These are phyloP conservation scores for Peromyscus melanophrys DNA, from an alignment of 2,797 vertebrate species.

Conservation along the genomic window DNA sequence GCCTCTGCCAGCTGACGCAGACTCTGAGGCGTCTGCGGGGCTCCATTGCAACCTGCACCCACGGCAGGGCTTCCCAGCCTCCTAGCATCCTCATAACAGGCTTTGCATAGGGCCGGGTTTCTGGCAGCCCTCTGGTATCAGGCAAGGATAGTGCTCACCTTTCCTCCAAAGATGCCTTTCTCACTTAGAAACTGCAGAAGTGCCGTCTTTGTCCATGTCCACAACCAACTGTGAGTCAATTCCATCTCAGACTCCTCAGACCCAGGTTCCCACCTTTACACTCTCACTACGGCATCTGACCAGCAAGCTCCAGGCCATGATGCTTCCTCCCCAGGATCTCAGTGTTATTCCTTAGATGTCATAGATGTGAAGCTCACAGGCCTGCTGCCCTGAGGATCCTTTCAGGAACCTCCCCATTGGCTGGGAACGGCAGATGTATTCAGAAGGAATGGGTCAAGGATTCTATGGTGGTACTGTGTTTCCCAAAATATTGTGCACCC, in stretches of 20 bases:
- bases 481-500: no score
- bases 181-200: neutral
- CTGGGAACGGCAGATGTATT: neutral
- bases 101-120: neutral
- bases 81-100: neutral
- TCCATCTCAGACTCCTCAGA: no score
- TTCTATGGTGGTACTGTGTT: no score
- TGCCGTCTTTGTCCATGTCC: neutral
- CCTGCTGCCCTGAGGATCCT: accelerated
- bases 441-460: accelerated
- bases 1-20: neutral
- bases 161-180: neutral
- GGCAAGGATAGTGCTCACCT: neutral
- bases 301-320: accelerated
- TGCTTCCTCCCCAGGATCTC: neutral
- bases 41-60: neutral
- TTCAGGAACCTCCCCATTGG: neutral
- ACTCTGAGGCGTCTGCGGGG: accelerated
- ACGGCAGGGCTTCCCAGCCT: neutral
- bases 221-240: neutral
- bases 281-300: neutral
- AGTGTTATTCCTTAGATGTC: no score
- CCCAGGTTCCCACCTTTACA: no score
- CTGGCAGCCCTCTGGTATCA: neutral
- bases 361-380: accelerated